These are phyloP conservation scores for Sebastes vulpes DNA, from an alignment of 2,797 vertebrate species.

Conservation along the genomic window DNA sequence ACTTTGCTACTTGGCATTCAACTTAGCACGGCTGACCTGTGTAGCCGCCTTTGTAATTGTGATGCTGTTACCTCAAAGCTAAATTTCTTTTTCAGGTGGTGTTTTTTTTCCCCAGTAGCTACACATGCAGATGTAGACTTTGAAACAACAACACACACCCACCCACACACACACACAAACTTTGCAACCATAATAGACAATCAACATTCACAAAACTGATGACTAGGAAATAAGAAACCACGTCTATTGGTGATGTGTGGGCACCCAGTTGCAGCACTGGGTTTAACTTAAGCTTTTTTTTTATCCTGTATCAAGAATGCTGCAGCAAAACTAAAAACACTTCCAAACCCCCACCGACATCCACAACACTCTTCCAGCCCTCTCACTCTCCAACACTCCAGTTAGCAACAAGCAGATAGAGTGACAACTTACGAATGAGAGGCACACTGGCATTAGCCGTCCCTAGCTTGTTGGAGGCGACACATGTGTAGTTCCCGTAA, in stretches of 20 bases:
- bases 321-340: conserved; percentile 5
- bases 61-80: conserved; percentile 31
- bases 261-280: conserved; percentile 8
- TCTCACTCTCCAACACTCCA: conserved; percentile 46
- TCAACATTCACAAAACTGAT: conserved; percentile 22
- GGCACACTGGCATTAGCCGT: conserved; percentile 95
- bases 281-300: not conserved
- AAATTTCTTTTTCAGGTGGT: conserved; percentile 20
- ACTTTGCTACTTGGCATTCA: conserved; percentile 39
- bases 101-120: conserved; percentile 23
- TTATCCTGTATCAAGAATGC: conserved; percentile 1
- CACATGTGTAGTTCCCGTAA: conserved; percentile 99
- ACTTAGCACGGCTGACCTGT: conserved; percentile 35
- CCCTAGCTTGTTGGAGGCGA: conserved; percentile 97
- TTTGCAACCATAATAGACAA: conserved; percentile 15
- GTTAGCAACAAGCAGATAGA: conserved; percentile 56
- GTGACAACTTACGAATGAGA: conserved; percentile 95
- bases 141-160: conserved; percentile 4
- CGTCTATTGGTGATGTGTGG: not conserved
- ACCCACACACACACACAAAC: not conserved
- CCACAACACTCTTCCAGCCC: conserved; percentile 31
- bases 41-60: conserved; percentile 47
- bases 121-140: conserved; percentile 47
- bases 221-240: conserved; percentile 3
- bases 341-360: conserved; percentile 11